A percentile compares a stretch with the other conserved stretches of the same genome.
Conservation (phyloP, 2,888 invertebrate genomes). For the Macaria notata region DNA sequence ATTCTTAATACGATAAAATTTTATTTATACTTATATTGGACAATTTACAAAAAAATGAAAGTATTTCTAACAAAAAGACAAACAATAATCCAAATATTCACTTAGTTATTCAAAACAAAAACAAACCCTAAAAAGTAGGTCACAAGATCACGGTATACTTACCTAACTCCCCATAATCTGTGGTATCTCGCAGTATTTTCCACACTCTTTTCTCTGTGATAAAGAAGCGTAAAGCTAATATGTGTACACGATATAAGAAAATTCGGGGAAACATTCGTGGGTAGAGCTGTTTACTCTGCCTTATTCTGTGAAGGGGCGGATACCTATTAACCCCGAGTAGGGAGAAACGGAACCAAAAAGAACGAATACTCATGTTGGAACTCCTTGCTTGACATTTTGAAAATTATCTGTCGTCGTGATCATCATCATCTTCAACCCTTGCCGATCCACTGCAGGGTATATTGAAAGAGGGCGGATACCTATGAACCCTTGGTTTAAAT, state of each 20-base stretch:
- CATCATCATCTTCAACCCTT: no score
- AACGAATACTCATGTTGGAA: constrained; percentile 46
- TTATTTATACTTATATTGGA: no score
- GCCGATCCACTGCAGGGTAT: no score
- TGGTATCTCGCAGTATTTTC: constrained; percentile 9
- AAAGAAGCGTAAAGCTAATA: constrained; percentile 24
- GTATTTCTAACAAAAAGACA: no score
- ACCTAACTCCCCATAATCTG: constrained; percentile 10
- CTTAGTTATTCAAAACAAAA: background rate
- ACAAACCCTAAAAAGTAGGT: background rate
- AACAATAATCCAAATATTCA: no score
- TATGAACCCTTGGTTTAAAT: no score
- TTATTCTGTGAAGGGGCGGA: constrained; percentile 23
- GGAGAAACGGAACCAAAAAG: constrained; percentile 62
- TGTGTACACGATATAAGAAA: constrained; percentile 33
- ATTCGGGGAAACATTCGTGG: constrained; percentile 42
- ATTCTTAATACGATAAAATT: no score
- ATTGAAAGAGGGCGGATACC: no score
- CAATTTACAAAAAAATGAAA: no score
- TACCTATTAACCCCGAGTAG: constrained; percentile 34
- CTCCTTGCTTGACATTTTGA: constrained; percentile 34
- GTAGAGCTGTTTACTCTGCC: constrained; percentile 30
- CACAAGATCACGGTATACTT: constrained; percentile 4
- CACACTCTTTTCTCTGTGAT: constrained; percentile 13
- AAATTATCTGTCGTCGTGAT: constrained; percentile 4